Percentiles rank a stretch among this genome's conserved stretches.
These are phyloP conservation scores for Stramonita haemastoma DNA, from an alignment of 2,888 invertebrate species.

Conservation along the genomic window DNA sequence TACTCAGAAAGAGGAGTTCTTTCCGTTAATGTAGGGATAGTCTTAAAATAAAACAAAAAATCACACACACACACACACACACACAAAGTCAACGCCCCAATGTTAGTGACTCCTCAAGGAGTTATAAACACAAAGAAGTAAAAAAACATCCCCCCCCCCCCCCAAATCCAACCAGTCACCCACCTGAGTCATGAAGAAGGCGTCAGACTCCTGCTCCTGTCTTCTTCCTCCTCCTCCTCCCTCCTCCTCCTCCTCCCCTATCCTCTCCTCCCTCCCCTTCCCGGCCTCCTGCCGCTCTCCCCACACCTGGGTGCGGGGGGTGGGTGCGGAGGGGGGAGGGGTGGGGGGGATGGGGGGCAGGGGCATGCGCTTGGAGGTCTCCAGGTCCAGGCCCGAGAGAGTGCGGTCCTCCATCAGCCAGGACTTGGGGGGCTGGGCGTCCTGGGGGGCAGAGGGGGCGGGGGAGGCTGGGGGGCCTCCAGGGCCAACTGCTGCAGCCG, in stretches of 20 bases:
- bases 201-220: slow-evolving; percentile 54
- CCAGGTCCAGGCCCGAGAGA: slow-evolving; percentile 26
- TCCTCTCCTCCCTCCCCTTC: background rate
- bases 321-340: slow-evolving; percentile 19
- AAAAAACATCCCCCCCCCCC: background rate
- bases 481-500: slow-evolving; percentile 70
- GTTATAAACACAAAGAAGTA: background rate
- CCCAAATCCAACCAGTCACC: background rate
- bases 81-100: background rate
- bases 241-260: slow-evolving; percentile 29
- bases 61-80: background rate
- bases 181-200: slow-evolving; percentile 76
- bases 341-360: slow-evolving; percentile 54
- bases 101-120: too few species aligned
- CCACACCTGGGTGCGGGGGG: background rate
- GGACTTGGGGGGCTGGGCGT: slow-evolving; percentile 33
- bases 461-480: slow-evolving; percentile 59
- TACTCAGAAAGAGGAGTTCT: too few species aligned
- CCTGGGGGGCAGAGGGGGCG: slow-evolving; percentile 46
- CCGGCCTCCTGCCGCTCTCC: background rate
- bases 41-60: background rate
- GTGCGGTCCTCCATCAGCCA: slow-evolving; percentile 32
- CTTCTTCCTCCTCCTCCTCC: background rate
- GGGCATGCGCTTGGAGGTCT: slow-evolving; percentile 42
- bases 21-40: too few species aligned